Evolutionary conservation across 2,797 vertebrate genomes (phyloP).

Genomic region (Peromyscus aztecus): DNA sequence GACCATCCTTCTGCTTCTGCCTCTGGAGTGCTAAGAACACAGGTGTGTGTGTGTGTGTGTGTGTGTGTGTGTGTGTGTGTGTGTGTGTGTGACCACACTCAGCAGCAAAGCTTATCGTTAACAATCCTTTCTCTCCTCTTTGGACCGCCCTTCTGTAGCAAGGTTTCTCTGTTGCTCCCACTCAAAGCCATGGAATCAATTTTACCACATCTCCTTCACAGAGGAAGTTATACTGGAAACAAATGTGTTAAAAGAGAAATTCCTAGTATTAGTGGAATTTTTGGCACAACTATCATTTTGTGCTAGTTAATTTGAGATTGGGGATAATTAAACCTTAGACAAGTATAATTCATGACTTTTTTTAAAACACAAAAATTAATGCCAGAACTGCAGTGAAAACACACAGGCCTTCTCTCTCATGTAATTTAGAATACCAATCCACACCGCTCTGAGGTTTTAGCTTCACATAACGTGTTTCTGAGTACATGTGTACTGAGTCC

Average conservation of each 20-base stretch:
- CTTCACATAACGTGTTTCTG: background rate
- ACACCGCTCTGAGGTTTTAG: background rate
- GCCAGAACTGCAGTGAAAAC: background rate
- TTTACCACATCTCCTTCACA: background rate
- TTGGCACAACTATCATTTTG: constrained; percentile 1
- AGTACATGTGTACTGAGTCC: background rate
- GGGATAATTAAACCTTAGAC: constrained; percentile 14
- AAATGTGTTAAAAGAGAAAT: constrained; percentile 38
- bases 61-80: background rate
- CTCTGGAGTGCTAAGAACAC: background rate
- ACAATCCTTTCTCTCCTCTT: constrained; percentile 7
- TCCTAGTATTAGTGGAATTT: constrained; percentile 38
- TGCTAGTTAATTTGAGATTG: background rate
- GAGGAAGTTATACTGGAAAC: constrained; percentile 22
- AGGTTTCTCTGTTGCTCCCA: background rate
- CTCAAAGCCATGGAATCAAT: constrained; percentile 6
- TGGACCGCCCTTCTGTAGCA: background rate
- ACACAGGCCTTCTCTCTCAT: background rate
- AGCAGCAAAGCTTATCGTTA: background rate
- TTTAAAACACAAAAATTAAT: constrained; percentile 2
- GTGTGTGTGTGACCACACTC: background rate
- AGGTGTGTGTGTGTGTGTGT: background rate
- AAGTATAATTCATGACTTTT: background rate
- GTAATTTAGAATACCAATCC: background rate
- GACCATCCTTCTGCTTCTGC: background rate